Evolutionary conservation across 2,797 vertebrate genomes (phyloP).

Genomic region (Siniperca obscura): DNA sequence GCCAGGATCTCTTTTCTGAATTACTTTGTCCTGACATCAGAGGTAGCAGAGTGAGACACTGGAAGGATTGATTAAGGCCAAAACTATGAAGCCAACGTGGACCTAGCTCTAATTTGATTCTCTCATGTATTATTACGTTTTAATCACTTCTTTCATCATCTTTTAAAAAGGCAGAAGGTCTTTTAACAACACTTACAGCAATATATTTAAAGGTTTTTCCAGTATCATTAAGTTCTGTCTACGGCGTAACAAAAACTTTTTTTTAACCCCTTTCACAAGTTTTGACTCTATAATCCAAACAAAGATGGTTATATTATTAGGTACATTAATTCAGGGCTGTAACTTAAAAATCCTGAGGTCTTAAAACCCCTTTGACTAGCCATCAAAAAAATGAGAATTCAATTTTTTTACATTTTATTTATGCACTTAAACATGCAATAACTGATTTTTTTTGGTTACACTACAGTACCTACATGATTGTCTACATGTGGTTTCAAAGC

Average conservation of each 20-base stretch:
- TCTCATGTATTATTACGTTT: background rate
- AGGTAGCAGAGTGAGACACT: slow-evolving; percentile 1
- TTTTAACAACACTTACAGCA: background rate
- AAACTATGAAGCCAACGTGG: background rate
- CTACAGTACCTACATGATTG: background rate
- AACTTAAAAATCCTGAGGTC: background rate
- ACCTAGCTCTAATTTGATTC: background rate
- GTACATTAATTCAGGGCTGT: background rate
- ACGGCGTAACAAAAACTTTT: background rate
- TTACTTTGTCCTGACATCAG: slow-evolving; percentile 53
- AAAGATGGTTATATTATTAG: background rate
- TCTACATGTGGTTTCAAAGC: background rate
- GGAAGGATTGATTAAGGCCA: slow-evolving; percentile 8
- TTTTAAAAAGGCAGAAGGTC: background rate
- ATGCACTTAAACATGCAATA: background rate
- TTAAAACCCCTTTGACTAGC: background rate
- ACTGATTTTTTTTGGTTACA: background rate
- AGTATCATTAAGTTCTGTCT: background rate
- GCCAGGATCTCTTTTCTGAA: slow-evolving; percentile 44
- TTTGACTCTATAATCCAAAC: background rate
- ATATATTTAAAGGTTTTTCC: background rate
- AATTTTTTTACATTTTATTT: background rate
- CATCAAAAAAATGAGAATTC: too few species aligned
- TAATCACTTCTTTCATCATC: background rate
- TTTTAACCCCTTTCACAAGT: background rate